These are phyloP conservation scores for Phylloscopus trochilus DNA, from an alignment of 2,113 vertebrate species.

Conservation along the genomic window DNA sequence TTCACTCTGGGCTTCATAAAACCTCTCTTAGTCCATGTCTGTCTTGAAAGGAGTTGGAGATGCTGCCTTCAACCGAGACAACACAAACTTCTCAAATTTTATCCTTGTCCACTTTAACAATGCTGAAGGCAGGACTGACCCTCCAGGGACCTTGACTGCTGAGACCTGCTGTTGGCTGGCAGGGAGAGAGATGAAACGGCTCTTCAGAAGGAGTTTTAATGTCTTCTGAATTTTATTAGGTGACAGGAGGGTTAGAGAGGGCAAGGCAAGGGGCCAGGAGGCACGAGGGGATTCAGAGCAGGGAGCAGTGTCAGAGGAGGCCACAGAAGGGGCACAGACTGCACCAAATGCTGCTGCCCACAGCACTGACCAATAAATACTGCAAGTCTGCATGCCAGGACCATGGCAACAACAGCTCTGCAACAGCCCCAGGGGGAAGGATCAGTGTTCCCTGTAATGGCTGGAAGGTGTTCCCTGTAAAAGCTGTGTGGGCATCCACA, in stretches of 20 bases:
- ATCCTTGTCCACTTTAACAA: not conserved
- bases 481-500: not conserved
- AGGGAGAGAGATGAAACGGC: not conserved
- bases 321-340: not conserved
- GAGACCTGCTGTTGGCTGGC: not conserved
- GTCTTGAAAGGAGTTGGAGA: not conserved
- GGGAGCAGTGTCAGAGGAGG: not conserved
- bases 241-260: not conserved
- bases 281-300: not conserved
- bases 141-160: not conserved
- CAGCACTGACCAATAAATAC: rapidly evolving
- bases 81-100: not conserved
- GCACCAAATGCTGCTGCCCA: not conserved
- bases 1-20: not conserved
- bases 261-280: not conserved
- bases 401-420: not conserved
- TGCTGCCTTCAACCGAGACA: not conserved
- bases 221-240: not conserved
- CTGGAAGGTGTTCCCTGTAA: not conserved
- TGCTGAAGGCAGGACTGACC: not conserved
- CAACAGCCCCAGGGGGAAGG: not conserved
- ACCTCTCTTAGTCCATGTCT: not conserved
- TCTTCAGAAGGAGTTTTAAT: not conserved
- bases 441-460: not conserved
- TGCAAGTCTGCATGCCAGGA: not conserved